These are phyloP conservation scores for Mionectes macconnelli DNA, from an alignment of 2,113 vertebrate species.

Conservation along the genomic window DNA sequence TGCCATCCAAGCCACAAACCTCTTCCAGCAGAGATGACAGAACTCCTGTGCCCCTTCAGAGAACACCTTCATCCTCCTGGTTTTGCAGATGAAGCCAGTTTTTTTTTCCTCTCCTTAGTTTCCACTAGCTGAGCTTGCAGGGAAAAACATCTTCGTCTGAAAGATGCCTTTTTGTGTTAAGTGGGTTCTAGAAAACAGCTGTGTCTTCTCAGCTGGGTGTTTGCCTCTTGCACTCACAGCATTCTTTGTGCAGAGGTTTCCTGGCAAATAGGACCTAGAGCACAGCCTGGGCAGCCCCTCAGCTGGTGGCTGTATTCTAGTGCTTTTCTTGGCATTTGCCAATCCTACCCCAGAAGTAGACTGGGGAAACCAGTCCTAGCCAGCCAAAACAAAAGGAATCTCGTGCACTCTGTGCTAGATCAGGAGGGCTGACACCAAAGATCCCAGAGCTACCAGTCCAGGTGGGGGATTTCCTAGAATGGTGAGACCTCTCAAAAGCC, in stretches of 20 bases:
- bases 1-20: fast-evolving
- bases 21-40: not conserved
- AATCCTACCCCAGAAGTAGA: not conserved
- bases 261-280: not conserved
- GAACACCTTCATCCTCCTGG: not conserved
- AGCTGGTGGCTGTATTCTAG: fast-evolving
- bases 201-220: not conserved
- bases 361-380: not conserved
- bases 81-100: not conserved
- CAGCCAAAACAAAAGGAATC: not conserved
- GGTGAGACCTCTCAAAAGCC: not conserved
- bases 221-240: not conserved
- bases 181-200: not conserved
- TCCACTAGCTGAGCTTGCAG: not conserved
- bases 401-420: not conserved
- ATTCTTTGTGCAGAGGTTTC: not conserved
- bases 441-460: not conserved
- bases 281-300: not conserved
- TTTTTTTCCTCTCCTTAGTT: not conserved
- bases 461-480: not conserved
- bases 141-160: not conserved
- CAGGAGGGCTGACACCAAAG: not conserved
- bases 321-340: not conserved
- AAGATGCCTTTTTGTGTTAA: not conserved
- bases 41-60: not conserved